A percentile compares a stretch with the other conserved stretches of the same genome.
Evolutionary conservation across 2,888 invertebrate genomes (phyloP).

Genomic region (Pristionchus maxplancki): DNA sequence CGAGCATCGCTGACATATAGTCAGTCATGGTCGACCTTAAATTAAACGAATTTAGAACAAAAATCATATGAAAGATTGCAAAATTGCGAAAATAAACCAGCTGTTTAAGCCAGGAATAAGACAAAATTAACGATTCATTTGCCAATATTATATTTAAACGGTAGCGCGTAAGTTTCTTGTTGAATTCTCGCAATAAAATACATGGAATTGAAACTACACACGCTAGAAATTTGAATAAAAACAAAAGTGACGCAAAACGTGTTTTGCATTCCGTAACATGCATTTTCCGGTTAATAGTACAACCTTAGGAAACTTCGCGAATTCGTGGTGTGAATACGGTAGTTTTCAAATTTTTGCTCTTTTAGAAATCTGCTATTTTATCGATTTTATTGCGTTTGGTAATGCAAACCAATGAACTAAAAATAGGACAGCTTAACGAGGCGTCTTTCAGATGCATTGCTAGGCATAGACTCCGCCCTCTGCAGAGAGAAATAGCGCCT

Average conservation of each 20-base stretch:
- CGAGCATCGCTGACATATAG: conserved; percentile 62
- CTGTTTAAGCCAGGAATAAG: neutral
- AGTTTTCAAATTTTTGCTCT: too few species aligned
- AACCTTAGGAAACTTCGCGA: neutral
- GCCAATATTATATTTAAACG: neutral
- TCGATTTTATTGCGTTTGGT: too few species aligned
- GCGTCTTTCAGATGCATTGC: too few species aligned
- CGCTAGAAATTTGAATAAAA: neutral
- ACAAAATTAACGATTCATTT: neutral
- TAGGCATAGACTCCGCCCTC: too few species aligned
- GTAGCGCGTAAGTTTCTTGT: neutral
- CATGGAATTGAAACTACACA: neutral
- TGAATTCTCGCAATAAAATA: neutral
- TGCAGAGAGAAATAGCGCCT: too few species aligned
- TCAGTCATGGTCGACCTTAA: conserved; percentile 50
- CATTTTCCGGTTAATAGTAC: neutral
- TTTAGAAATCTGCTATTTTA: too few species aligned
- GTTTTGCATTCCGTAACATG: neutral
- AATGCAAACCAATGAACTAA: too few species aligned
- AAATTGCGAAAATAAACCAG: neutral
- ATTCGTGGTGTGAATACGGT: neutral
- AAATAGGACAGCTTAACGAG: too few species aligned
- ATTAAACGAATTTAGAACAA: neutral
- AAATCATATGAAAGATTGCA: neutral
- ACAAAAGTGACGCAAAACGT: neutral